Evolutionary conservation across 2,888 invertebrate genomes (phyloP).

Genomic region (Choreutis nemorana): DNA sequence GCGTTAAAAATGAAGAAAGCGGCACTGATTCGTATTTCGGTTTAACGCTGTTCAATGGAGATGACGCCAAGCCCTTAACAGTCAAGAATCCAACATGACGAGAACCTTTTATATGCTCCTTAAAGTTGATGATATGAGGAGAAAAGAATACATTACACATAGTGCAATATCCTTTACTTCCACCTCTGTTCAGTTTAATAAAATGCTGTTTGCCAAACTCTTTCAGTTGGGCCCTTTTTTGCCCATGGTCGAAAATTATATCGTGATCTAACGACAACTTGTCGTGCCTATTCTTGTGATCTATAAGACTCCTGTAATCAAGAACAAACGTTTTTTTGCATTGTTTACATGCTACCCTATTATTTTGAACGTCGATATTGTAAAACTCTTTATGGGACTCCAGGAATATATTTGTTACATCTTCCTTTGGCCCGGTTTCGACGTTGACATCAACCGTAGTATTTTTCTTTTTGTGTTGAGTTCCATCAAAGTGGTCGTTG

Average conservation of each 20-base stretch:
- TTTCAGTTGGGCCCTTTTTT: slow-evolving; percentile 23
- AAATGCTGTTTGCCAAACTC: slow-evolving; percentile 24
- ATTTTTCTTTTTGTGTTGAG: no score
- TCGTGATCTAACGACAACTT: no score
- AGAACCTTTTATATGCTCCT: slow-evolving; percentile 24
- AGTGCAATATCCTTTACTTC: slow-evolving; percentile 28
- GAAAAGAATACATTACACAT: slow-evolving; percentile 28
- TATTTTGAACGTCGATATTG: no score
- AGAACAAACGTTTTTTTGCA: no score
- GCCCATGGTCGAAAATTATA: slow-evolving; percentile 22
- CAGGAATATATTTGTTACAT: no score
- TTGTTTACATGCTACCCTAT: no score
- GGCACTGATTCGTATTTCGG: slow-evolving; percentile 10
- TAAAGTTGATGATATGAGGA: slow-evolving; percentile 21
- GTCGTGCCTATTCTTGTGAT: no score
- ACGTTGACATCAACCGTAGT: no score
- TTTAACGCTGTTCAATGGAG: slow-evolving; percentile 12
- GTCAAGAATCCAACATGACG: slow-evolving; percentile 27
- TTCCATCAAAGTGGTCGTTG: no score
- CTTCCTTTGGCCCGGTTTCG: no score
- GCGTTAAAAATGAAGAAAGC: slow-evolving; percentile 11
- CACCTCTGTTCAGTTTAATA: slow-evolving; percentile 32
- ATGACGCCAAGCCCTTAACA: slow-evolving; percentile 18
- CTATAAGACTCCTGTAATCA: no score
- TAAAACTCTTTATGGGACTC: no score